These are phyloP conservation scores for Dryobotodes eremita DNA, from an alignment of 2,888 invertebrate species.

Conservation along the genomic window DNA sequence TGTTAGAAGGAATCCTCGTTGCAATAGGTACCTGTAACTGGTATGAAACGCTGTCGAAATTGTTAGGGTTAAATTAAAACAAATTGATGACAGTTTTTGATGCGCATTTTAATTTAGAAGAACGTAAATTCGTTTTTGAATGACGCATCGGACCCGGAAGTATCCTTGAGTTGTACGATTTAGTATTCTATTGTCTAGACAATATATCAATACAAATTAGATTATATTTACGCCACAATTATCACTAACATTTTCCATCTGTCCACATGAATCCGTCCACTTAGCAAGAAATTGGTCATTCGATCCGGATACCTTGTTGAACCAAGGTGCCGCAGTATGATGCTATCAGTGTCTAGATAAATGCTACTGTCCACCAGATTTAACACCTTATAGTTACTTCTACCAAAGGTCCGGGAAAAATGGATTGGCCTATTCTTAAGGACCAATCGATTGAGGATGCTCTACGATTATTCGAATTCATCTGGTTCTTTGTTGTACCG, in stretches of 20 bases:
- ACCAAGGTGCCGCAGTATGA: conserved; percentile 33
- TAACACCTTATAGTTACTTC: conserved; percentile 36
- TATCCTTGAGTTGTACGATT: neutral
- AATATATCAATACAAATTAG: conserved; percentile 8
- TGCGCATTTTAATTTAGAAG: neutral
- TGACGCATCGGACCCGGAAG: neutral
- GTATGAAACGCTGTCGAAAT: neutral
- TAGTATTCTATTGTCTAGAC: neutral
- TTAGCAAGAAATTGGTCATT: conserved; percentile 50
- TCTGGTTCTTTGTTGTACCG: neutral
- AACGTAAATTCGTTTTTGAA: neutral
- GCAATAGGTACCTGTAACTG: conserved; percentile 19
- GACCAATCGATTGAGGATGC: conserved; percentile 28
- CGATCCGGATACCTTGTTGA: conserved; percentile 38
- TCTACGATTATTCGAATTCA: conserved; percentile 13
- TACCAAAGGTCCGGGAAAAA: conserved; percentile 31
- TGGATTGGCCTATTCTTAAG: conserved; percentile 27
- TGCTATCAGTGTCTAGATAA: conserved; percentile 45
- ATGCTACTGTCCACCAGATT: conserved; percentile 44
- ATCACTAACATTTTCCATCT: conserved; percentile 9
- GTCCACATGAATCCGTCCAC: conserved; percentile 39
- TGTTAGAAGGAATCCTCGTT: conserved; percentile 28
- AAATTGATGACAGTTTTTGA: neutral
- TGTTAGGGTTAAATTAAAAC: neutral
- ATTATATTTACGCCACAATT: conserved; percentile 30